These are phyloP conservation scores for Numida meleagris DNA, from an alignment of 2,113 vertebrate genomes.

Conservation along the genomic window DNA sequence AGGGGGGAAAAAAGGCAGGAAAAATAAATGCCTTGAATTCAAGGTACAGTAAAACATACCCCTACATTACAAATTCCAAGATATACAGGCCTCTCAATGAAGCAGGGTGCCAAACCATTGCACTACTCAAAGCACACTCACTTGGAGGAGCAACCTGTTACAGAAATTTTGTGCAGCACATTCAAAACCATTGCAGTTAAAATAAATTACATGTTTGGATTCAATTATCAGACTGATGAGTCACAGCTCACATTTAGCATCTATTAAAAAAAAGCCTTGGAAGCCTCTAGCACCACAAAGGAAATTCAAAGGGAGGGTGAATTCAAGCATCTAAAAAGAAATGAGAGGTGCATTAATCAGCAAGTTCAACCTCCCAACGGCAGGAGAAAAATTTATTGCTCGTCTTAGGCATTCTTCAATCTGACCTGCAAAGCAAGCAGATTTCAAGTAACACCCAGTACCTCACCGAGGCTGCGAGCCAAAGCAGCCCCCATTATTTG, in stretches of 20 bases:
- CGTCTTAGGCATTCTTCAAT: conserved; percentile 73
- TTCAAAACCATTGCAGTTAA: conserved; percentile 14
- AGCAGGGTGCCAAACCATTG: background rate
- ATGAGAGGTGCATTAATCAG: conserved; percentile 61
- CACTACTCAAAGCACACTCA: background rate
- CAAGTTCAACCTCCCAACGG: conserved; percentile 41
- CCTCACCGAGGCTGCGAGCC: conserved; percentile 50
- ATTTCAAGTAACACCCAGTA: conserved; percentile 70
- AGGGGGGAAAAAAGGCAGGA: background rate
- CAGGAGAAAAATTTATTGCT: conserved; percentile 65
- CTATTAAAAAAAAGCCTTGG: background rate
- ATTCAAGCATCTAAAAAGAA: conserved; percentile 44
- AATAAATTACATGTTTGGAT: conserved; percentile 44
- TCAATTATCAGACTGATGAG: conserved; percentile 33
- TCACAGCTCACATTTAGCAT: conserved; percentile 27
- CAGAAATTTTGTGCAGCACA: background rate
- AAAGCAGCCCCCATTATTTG: conserved; percentile 73
- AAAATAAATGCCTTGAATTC: background rate
- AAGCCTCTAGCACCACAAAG: conserved; percentile 33
- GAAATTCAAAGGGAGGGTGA: conserved; percentile 51
- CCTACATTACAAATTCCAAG: background rate
- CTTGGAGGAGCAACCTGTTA: background rate
- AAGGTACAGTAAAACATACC: background rate
- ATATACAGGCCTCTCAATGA: background rate
- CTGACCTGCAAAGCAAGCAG: conserved; percentile 75